Evolutionary conservation across 2,888 invertebrate genomes (phyloP).

Genomic region (Drosophila formosana): DNA sequence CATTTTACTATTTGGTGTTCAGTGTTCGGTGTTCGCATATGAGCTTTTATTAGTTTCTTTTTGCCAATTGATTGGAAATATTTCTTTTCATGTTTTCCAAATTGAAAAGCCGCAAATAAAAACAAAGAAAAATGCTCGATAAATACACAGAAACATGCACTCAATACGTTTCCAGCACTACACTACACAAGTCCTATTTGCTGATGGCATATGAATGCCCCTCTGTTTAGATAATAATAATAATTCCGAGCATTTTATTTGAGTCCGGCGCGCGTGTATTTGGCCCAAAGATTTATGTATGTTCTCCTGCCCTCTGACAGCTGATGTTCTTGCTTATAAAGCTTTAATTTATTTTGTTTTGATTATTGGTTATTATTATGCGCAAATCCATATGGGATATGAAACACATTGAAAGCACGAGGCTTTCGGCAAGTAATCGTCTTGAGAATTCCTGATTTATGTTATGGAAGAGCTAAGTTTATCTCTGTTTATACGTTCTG

Average conservation of each 20-base stretch:
- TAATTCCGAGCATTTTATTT: conserved; percentile 70
- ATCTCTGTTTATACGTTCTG: not conserved
- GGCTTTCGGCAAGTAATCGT: conserved; percentile 15
- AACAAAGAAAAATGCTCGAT: conserved; percentile 44
- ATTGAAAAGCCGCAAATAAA: conserved; percentile 61
- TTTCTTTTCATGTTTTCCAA: conserved; percentile 76
- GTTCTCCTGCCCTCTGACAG: conserved; percentile 56
- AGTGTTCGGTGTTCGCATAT: conserved; percentile 44
- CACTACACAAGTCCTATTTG: conserved; percentile 51
- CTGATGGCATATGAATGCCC: conserved; percentile 62
- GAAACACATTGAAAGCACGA: conserved; percentile 16
- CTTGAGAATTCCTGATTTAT: conserved; percentile 37
- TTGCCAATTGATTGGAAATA: conserved; percentile 80
- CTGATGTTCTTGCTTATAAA: conserved; percentile 71
- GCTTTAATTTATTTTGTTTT: conserved; percentile 77
- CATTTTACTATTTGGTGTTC: conserved; percentile 25
- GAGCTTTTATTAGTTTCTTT: conserved; percentile 75
- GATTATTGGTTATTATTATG: conserved; percentile 66
- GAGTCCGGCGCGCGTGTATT: conserved; percentile 41
- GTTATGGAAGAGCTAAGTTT: conserved; percentile 33
- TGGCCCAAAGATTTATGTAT: conserved; percentile 61
- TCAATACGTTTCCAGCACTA: conserved; percentile 14
- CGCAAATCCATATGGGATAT: conserved; percentile 39
- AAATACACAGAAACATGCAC: conserved; percentile 22
- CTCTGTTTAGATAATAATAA: conserved; percentile 74